phyloP scores from a whole-genome alignment of 2,113 vertebrate genomes.

The Myotis lucifugus region DNA sequence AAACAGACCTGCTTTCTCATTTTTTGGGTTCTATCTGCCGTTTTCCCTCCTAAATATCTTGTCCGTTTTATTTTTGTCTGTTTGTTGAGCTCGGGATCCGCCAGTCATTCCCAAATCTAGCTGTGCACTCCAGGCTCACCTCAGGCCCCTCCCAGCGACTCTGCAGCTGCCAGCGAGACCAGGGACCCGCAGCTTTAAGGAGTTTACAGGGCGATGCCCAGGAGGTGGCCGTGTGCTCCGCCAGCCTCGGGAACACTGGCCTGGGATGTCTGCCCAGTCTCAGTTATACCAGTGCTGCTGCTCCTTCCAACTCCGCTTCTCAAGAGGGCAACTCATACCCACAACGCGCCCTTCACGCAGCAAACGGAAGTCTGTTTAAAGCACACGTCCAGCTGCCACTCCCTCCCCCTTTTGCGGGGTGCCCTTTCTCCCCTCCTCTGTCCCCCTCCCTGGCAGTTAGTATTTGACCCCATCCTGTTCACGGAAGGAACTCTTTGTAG shows the following conservation, averaged over 20 bases:
- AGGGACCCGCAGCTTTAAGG: neutral
- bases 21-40: neutral
- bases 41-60: conserved; percentile 7
- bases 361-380: neutral
- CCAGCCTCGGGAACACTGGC: neutral
- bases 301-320: neutral
- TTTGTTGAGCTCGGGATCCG: neutral
- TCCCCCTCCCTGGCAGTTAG: neutral
- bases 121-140: neutral
- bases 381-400: neutral
- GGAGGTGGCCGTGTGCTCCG: neutral
- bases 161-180: neutral
- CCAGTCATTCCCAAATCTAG: neutral
- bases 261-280: neutral
- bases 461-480: neutral
- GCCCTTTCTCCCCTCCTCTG: neutral
- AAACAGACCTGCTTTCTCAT: neutral
- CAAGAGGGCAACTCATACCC: neutral
- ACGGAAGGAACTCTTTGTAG: neutral
- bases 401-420: neutral
- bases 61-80: neutral
- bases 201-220: neutral
- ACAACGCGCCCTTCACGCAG: neutral
- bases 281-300: neutral
- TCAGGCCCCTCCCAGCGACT: neutral